phyloP scores from a whole-genome alignment of 2,797 vertebrate genomes.

The Meda fulgida region DNA sequence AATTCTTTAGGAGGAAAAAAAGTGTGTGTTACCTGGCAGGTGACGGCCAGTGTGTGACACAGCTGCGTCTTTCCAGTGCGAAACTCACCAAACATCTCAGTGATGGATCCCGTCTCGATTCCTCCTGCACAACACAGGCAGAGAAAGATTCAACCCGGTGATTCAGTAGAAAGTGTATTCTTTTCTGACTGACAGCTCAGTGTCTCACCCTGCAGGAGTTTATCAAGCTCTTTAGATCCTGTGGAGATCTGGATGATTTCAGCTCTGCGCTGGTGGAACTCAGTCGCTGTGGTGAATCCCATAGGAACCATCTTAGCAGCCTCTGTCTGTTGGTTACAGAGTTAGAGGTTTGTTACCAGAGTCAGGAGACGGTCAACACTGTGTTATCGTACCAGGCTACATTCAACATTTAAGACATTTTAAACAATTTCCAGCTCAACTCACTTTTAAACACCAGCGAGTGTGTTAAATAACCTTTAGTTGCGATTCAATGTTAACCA shows the following conservation, averaged over 20 bases:
- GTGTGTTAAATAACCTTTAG: too few relatives aligned
- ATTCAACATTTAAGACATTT: too few relatives aligned
- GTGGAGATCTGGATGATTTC: conserved; percentile 98
- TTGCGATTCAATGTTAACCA: too few relatives aligned
- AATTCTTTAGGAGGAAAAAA: background rate
- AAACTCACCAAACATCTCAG: conserved; percentile 98
- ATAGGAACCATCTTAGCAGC: conserved; percentile 96
- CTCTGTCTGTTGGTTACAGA: conserved; percentile 78
- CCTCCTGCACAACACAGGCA: conserved; percentile 80
- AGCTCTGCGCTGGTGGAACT: conserved; percentile 94
- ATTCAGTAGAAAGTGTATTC: background rate
- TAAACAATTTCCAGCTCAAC: too few relatives aligned
- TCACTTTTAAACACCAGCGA: too few relatives aligned
- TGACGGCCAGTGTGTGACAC: conserved; percentile 95
- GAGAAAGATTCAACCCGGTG: too few relatives aligned
- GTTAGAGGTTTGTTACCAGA: background rate
- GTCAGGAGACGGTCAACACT: too few relatives aligned
- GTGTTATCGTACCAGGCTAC: too few relatives aligned
- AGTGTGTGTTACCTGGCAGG: conserved; percentile 86
- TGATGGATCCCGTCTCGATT: conserved; percentile 97
- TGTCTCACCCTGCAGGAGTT: conserved; percentile 89
- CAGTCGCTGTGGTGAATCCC: conserved; percentile 97
- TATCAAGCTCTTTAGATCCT: conserved; percentile 96
- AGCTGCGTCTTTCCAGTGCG: conserved; percentile 97
- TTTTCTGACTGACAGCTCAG: background rate